Percentiles rank a stretch among this genome's conserved stretches.
Evolutionary conservation across 2,113 vertebrate genomes (phyloP).

Genomic region (Eolophus roseicapilla): DNA sequence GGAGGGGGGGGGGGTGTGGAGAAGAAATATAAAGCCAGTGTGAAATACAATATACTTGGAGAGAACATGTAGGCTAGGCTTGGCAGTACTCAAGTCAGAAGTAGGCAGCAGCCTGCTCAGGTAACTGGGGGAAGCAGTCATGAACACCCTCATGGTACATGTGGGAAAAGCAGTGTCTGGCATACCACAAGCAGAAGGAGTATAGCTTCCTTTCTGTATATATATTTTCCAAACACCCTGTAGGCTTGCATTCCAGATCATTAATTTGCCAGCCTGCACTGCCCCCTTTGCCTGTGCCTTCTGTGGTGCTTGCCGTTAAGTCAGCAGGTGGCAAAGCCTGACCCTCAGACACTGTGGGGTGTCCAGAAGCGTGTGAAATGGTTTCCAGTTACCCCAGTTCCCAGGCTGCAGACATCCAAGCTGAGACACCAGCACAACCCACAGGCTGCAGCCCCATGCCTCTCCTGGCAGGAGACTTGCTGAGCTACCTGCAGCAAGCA

Average conservation of each 20-base stretch:
- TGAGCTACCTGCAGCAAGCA: not conserved
- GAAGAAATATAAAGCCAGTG: not conserved
- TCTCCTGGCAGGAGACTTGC: not conserved
- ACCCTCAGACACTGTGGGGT: not conserved
- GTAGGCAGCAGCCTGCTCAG: not conserved
- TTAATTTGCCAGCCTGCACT: not conserved
- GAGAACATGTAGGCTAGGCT: not conserved
- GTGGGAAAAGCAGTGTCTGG: not conserved
- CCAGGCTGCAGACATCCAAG: not conserved
- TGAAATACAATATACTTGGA: not conserved
- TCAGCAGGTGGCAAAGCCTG: not conserved
- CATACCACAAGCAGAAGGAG: not conserved
- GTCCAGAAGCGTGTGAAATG: accelerated
- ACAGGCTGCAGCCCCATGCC: not conserved
- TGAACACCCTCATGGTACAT: not conserved
- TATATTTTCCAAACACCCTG: not conserved
- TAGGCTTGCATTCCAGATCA: not conserved
- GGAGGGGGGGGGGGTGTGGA: not conserved
- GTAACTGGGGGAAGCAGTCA: not conserved
- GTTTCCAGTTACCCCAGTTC: not conserved
- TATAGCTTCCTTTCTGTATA: not conserved
- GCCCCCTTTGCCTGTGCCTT: not conserved
- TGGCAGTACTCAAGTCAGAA: not conserved
- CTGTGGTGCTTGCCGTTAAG: not conserved
- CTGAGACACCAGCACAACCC: not conserved